phyloP scores from a whole-genome alignment of 2,888 invertebrate species.

The Drosophila kanekoi region DNA sequence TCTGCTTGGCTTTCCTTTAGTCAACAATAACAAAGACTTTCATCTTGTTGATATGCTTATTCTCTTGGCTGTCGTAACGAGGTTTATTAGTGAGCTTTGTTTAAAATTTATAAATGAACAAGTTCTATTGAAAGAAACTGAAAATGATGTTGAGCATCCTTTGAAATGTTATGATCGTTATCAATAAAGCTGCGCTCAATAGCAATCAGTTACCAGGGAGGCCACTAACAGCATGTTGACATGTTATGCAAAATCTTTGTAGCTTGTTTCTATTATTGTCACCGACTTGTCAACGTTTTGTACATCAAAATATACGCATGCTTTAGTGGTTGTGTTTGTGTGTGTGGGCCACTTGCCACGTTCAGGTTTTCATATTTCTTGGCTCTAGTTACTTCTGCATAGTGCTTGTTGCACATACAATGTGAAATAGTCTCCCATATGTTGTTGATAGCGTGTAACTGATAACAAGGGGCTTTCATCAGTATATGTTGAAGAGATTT shows the following conservation, averaged over 20 bases:
- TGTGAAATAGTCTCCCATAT: background rate
- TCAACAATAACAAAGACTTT: background rate
- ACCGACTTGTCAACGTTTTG: constrained; percentile 51
- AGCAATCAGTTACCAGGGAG: background rate
- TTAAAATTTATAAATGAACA: background rate
- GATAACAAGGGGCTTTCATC: constrained; percentile 72
- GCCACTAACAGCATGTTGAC: background rate
- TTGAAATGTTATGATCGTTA: background rate
- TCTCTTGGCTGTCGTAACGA: background rate
- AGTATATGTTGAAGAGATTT: constrained; percentile 13
- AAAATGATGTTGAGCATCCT: background rate
- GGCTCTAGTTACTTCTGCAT: background rate
- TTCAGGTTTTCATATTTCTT: constrained; percentile 6
- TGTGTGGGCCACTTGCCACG: background rate
- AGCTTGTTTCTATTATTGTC: constrained; percentile 31
- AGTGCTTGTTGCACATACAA: constrained; percentile 1
- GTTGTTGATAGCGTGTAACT: constrained; percentile 38
- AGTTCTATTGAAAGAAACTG: constrained; percentile 1
- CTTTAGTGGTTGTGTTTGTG: background rate
- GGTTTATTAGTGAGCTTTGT: constrained; percentile 9
- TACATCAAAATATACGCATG: constrained; percentile 34
- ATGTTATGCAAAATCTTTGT: constrained; percentile 28
- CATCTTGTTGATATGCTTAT: background rate
- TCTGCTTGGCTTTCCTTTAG: background rate
- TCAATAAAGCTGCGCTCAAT: background rate